Percentiles rank a stretch among this genome's conserved stretches.
Evolutionary conservation across 1,140 invertebrate species (phyloP).

Genomic region (Diorhabda sublineata): DNA sequence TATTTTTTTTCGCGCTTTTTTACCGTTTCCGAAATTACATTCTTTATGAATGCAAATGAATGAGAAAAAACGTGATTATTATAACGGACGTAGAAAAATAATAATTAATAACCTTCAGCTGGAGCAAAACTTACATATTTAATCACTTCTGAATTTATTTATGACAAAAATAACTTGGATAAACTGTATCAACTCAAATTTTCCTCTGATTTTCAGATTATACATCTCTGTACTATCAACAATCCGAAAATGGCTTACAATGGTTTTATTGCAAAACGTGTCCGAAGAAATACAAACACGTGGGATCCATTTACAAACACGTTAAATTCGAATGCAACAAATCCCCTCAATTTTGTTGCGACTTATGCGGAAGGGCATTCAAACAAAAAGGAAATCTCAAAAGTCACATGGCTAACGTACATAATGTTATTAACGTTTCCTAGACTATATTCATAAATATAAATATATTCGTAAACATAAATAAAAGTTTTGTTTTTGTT

Average conservation of each 20-base stretch:
- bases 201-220: not conserved
- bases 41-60: too few relatives aligned
- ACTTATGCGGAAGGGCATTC: conserved; percentile 23
- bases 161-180: too few relatives aligned
- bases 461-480: not conserved
- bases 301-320: conserved; percentile 12
- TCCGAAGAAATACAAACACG: conserved; percentile 15
- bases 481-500: not conserved
- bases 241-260: not conserved
- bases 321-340: conserved; percentile 25
- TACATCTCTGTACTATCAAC: not conserved
- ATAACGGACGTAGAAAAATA: too few relatives aligned
- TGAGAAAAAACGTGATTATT: too few relatives aligned
- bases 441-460: not conserved
- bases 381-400: conserved; percentile 20
- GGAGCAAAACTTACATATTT: too few relatives aligned
- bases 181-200: too few relatives aligned
- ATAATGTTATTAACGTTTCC: not conserved
- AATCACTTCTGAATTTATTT: too few relatives aligned
- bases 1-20: too few relatives aligned
- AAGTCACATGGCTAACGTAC: not conserved
- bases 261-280: conserved; percentile 13
- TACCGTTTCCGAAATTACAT: too few relatives aligned
- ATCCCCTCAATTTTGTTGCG: conserved; percentile 23
- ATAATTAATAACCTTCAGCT: too few relatives aligned